These are phyloP conservation scores for Acanthurus lineatus DNA, from an alignment of 2,797 vertebrate genomes.

Conservation along the genomic window DNA sequence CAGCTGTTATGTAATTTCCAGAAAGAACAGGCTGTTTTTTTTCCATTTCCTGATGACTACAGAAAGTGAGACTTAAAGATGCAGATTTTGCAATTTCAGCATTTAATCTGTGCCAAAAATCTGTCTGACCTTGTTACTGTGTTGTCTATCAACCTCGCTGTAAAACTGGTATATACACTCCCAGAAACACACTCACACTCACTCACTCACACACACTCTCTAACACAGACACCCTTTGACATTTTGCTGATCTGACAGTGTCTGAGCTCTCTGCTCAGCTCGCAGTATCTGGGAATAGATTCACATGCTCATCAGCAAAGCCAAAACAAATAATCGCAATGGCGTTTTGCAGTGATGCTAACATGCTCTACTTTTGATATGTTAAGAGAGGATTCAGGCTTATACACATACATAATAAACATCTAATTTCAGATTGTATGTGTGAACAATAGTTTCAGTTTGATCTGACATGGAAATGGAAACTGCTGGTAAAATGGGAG, in stretches of 20 bases:
- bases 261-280: slow-evolving; percentile 47
- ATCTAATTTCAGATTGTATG: background rate
- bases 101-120: slow-evolving; percentile 27
- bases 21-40: background rate
- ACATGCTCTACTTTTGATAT: slow-evolving; percentile 33
- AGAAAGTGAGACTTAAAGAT: background rate
- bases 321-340: slow-evolving; percentile 63
- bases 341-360: slow-evolving; percentile 37
- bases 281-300: slow-evolving; percentile 57
- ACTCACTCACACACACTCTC: background rate
- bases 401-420: background rate
- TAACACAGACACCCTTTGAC: slow-evolving; percentile 39
- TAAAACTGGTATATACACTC: slow-evolving; percentile 24
- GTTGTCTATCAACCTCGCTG: slow-evolving; percentile 7
- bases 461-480: slow-evolving; percentile 5
- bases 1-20: background rate
- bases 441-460: slow-evolving; percentile 27
- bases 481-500: slow-evolving; percentile 16
- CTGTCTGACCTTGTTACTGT: slow-evolving; percentile 19
- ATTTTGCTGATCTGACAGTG: slow-evolving; percentile 69
- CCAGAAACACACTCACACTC: background rate
- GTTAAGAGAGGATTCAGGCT: slow-evolving; percentile 22
- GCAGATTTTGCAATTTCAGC: slow-evolving; percentile 17
- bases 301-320: slow-evolving; percentile 43
- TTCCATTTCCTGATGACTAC: background rate